Conservation (phyloP, 2,797 vertebrate species). For the Melanotaenia boesemani region DNA sequence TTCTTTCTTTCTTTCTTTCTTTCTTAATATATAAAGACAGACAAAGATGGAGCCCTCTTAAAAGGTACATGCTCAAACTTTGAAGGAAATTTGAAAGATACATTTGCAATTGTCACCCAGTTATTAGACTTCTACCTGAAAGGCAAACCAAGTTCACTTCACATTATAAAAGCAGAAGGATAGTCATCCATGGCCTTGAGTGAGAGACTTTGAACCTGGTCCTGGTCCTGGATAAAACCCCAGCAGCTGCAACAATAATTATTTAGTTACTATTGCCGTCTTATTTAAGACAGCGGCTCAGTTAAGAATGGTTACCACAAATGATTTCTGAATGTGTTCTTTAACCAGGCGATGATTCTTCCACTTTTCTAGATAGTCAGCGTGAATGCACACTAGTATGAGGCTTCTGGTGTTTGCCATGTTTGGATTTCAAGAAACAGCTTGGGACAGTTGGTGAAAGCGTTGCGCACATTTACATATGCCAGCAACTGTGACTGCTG, state of each 20-base stretch:
- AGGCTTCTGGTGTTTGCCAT: slow-evolving; percentile 42
- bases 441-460: slow-evolving; percentile 34
- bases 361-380: slow-evolving; percentile 37
- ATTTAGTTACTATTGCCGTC: slow-evolving; percentile 15
- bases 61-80: background rate
- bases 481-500: slow-evolving; percentile 50
- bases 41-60: background rate
- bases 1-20: background rate
- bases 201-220: slow-evolving; percentile 25
- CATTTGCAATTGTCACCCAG: too few relatives aligned
- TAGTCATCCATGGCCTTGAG: background rate
- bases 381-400: slow-evolving; percentile 26
- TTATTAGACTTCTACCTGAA: too few relatives aligned
- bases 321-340: slow-evolving; percentile 44
- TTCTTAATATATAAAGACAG: too few relatives aligned
- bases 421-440: slow-evolving; percentile 46
- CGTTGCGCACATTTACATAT: slow-evolving; percentile 31
- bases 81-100: background rate
- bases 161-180: background rate
- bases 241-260: too few relatives aligned
- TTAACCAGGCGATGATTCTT: slow-evolving; percentile 25
- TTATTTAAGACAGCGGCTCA: slow-evolving; percentile 42
- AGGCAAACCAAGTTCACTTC: background rate
- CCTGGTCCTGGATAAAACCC: background rate
- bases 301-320: slow-evolving; percentile 40